Evolutionary conservation across 2,888 invertebrate species (phyloP), one percentile per base, ranked within the genome.

Genomic region (Gastracanthus pulcherrimus): DNA sequence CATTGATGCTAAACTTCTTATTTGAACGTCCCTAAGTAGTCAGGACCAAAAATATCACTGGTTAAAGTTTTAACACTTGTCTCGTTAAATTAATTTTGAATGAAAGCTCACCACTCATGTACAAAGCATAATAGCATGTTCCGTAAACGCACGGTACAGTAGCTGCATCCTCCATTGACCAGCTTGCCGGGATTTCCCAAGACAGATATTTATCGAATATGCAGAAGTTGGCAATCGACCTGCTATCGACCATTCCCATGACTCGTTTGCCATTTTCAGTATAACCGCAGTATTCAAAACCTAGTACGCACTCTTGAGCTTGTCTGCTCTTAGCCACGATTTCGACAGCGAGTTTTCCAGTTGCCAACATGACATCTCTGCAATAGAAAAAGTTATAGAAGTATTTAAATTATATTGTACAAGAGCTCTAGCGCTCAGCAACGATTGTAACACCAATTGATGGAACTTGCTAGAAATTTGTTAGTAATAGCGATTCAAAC

Each of bases 301-400:
- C 96, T 84, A 95, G 93, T 0, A 95, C 93, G 86, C 94, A 94
- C 84, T 94, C 95, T 85, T 96, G 94, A 11, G 93, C 92, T 31
- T 94, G 88, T n/a, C 95, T 92, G 0, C 93, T 93, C 38, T 93
- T 93, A 0, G 96, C 96, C 0, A 97, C 94, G 0, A 96, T 94
- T 89, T 98, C 98, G 0, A 95, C 94, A 7, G 96, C 95, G 6
- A 99, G 94, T 88, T 97, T 97, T 1, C 98, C 98, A 0, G 97
- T 97, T 0, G 98, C 97, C 0, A 97, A 93, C 99, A 99, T 98
- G 0, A 99, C 93, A 90, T 99, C 99, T 88, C 97, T 95, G 13
- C 23, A 75, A 41, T 2, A 38, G 19, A 23, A n/a, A 41, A 48
- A 60, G n/a, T n/a, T n/a, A n/a, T n/a, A n/a, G n/a, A n/a, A n/a